phyloP scores from a whole-genome alignment of 2,113 vertebrate genomes.

The Lucifuga dentata region DNA sequence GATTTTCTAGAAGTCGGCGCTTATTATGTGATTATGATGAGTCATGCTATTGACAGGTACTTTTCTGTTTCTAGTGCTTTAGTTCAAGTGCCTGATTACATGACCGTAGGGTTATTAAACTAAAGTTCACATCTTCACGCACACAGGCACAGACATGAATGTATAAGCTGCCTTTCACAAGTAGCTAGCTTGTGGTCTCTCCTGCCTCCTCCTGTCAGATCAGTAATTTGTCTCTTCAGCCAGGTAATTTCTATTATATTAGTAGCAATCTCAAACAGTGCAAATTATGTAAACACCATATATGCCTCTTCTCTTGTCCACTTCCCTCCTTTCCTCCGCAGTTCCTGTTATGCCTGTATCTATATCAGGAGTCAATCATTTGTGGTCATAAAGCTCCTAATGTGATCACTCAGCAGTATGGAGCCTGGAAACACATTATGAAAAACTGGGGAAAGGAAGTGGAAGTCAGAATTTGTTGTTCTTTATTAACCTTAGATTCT shows the following conservation, averaged over 20 bases:
- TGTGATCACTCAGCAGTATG: slow-evolving; percentile 48
- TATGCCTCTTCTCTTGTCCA: not conserved
- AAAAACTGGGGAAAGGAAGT: not conserved
- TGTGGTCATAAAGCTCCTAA: slow-evolving; percentile 81
- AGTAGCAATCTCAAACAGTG: no score
- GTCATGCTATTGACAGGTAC: slow-evolving; percentile 49
- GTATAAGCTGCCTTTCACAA: not conserved
- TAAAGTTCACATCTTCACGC: slow-evolving; percentile 8
- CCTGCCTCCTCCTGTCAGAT: not conserved
- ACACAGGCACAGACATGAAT: not conserved
- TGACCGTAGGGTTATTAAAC: slow-evolving; percentile 12
- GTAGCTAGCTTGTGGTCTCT: slow-evolving; percentile 3
- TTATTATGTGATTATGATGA: slow-evolving; percentile 47
- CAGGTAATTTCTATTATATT: no score
- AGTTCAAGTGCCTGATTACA: slow-evolving; percentile 17
- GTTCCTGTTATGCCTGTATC: slow-evolving; percentile 77
- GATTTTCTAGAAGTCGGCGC: slow-evolving; percentile 29
- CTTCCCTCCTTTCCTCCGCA: not conserved
- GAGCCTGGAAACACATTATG: not conserved
- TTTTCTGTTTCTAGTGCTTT: slow-evolving; percentile 17
- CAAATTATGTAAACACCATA: no score
- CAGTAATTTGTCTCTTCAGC: not conserved
- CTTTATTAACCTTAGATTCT: not conserved
- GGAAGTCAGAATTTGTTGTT: not conserved
- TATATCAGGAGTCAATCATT: slow-evolving; percentile 78